Conservation (phyloP, 2,113 vertebrate genomes). For the Phocoena phocoena region DNA sequence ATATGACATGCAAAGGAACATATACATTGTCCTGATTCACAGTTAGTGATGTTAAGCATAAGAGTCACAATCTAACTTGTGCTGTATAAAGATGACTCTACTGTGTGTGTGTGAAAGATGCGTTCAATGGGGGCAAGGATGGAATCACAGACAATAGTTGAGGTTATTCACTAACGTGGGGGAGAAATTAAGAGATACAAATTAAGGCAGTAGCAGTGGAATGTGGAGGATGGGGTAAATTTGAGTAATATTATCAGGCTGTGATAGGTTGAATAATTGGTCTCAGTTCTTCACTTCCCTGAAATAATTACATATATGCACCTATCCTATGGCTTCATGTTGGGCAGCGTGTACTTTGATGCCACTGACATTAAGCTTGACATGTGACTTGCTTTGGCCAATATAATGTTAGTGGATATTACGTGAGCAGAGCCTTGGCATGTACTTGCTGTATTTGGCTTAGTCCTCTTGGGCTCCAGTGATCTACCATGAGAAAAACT, state of each 20-base stretch:
- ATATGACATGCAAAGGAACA: neutral
- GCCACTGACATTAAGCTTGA: neutral
- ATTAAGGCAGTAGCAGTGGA: neutral
- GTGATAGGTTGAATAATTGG: neutral
- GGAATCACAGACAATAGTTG: neutral
- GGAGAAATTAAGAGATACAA: neutral
- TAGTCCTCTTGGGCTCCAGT: neutral
- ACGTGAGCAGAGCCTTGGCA: neutral
- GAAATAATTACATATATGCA: neutral
- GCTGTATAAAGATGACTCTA: neutral
- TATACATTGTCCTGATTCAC: neutral
- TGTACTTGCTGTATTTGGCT: neutral
- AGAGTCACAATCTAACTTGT: neutral
- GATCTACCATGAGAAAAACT: neutral
- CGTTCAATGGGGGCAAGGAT: neutral
- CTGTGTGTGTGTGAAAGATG: neutral
- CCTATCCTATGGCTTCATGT: neutral
- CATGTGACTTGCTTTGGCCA: neutral
- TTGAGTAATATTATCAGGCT: neutral
- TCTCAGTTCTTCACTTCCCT: neutral
- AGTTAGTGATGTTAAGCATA: neutral
- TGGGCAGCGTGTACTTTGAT: neutral
- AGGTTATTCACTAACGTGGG: neutral
- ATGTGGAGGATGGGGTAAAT: neutral
- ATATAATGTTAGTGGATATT: neutral